Conservation (phyloP, 2,113 vertebrate species). For the Conger conger region DNA sequence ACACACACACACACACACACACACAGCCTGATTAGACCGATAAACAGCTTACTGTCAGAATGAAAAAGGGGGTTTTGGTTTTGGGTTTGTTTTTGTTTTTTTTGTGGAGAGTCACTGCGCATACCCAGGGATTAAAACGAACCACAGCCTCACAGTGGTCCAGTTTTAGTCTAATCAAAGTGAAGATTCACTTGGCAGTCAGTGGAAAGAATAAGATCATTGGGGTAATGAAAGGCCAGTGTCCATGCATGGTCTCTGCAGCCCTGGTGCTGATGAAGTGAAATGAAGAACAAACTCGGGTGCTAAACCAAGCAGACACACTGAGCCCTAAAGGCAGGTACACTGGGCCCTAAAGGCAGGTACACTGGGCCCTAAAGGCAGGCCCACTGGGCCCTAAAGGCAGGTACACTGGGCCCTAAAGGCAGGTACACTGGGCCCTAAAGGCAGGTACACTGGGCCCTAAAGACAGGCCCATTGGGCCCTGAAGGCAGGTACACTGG, state of each 20-base stretch:
- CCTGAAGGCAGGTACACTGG: too few relatives aligned
- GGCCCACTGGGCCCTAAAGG: too few relatives aligned
- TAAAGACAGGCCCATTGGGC: too few relatives aligned
- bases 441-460: too few relatives aligned
- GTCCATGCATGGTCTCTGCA: neutral
- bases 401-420: too few relatives aligned
- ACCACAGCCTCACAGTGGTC: neutral
- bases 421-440: too few relatives aligned
- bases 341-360: too few relatives aligned
- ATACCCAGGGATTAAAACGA: too few relatives aligned
- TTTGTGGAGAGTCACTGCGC: neutral
- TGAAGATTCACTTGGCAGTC: neutral
- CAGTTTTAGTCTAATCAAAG: neutral
- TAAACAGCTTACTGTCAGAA: slow-evolving; percentile 14
- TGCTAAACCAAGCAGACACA: neutral
- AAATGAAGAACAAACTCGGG: neutral
- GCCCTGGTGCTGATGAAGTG: neutral
- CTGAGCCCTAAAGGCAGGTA: too few relatives aligned
- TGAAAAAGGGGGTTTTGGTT: neutral
- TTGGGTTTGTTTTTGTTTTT: neutral
- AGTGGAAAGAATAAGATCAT: neutral
- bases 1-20: neutral
- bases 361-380: too few relatives aligned
- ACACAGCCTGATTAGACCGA: neutral
- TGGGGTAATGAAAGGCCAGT: neutral